These are phyloP conservation scores for Psilopogon haemacephalus DNA, from an alignment of 2,113 vertebrate species.

Conservation along the genomic window DNA sequence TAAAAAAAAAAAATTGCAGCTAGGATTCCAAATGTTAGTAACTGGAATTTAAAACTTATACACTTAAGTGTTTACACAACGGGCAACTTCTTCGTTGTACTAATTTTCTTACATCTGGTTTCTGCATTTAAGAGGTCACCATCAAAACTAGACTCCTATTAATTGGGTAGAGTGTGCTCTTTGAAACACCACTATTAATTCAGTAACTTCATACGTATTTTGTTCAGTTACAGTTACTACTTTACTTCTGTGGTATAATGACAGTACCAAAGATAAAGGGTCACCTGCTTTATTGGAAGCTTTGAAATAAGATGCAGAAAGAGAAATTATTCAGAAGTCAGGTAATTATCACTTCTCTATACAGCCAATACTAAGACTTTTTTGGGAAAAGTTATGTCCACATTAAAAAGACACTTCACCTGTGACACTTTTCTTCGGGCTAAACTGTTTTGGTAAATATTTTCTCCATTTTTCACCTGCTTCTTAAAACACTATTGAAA, in stretches of 20 bases:
- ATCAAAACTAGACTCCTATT: not conserved
- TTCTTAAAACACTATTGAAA: not conserved
- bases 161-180: fast-evolving
- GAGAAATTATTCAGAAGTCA: not conserved
- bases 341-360: not conserved
- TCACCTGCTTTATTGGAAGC: fast-evolving
- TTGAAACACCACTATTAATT: not conserved
- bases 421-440: not conserved
- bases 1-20: not conserved
- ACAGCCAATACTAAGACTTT: not conserved
- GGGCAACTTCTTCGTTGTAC: not conserved
- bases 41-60: not conserved
- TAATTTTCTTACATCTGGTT: not conserved
- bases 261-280: not conserved
- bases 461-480: not conserved
- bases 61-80: not conserved
- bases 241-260: not conserved
- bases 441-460: not conserved
- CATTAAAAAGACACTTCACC: not conserved
- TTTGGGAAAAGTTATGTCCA: not conserved
- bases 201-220: not conserved
- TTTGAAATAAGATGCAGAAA: not conserved
- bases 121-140: not conserved
- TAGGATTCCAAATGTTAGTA: not conserved
- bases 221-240: not conserved